Evolutionary conservation across 2,888 invertebrate genomes (phyloP).

Genomic region (Hymenopus coronatus): DNA sequence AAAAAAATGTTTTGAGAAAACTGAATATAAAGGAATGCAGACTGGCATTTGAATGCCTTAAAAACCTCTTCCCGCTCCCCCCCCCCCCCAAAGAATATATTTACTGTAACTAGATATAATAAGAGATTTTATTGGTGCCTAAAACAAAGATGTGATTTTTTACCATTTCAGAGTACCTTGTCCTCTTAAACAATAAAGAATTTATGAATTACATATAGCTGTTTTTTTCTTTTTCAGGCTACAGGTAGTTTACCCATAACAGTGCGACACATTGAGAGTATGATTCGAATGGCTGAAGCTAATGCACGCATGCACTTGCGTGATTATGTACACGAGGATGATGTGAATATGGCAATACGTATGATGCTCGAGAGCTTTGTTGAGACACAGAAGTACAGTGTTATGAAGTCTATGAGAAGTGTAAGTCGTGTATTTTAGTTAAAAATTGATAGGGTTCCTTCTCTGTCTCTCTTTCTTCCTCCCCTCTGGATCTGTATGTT

Average conservation of each 20-base stretch:
- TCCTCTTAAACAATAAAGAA: too few species aligned
- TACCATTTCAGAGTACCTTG: too few species aligned
- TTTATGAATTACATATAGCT: too few species aligned
- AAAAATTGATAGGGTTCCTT: neutral
- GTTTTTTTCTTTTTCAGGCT: conserved; percentile 51
- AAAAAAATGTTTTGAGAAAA: too few species aligned
- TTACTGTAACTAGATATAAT: too few species aligned
- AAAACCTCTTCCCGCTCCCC: too few species aligned
- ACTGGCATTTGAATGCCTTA: too few species aligned
- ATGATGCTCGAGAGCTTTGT: conserved; percentile 98
- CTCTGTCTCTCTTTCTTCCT: neutral
- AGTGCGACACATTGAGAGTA: conserved; percentile 95
- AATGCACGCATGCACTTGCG: conserved; percentile 95
- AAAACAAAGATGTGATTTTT: too few species aligned
- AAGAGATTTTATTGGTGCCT: too few species aligned
- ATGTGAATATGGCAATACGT: conserved; percentile 95
- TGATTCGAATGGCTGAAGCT: conserved; percentile 97
- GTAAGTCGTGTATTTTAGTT: conserved; percentile 48
- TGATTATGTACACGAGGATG: conserved; percentile 85
- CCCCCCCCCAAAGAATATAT: too few species aligned
- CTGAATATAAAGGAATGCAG: too few species aligned
- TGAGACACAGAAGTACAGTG: conserved; percentile 96
- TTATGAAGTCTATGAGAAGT: conserved; percentile 94
- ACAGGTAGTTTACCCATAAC: conserved; percentile 98
- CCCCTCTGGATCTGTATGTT: neutral